Conservation (phyloP, 2,888 invertebrate species). For the Sphaeridia pumilis region DNA sequence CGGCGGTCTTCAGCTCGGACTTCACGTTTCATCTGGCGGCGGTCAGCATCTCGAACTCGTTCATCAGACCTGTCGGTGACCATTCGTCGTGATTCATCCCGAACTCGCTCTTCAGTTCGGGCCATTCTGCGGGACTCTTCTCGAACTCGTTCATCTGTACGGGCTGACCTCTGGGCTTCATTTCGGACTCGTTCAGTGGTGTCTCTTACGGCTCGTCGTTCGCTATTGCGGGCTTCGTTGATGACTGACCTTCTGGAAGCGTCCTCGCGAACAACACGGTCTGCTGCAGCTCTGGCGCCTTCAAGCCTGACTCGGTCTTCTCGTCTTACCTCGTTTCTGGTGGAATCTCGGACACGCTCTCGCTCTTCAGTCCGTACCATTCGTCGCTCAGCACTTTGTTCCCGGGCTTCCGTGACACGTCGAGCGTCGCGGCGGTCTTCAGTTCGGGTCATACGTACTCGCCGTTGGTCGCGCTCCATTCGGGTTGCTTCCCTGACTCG, state of each 20-base stretch:
- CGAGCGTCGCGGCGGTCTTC: slow-evolving; percentile 3
- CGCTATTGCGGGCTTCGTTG: slow-evolving; percentile 1
- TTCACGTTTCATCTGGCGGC: too few species aligned
- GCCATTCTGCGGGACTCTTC: slow-evolving; percentile 7
- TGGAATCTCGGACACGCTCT: neutral
- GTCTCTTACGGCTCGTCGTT: too few species aligned
- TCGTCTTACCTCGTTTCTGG: slow-evolving; percentile 3
- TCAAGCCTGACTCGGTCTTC: slow-evolving; percentile 3
- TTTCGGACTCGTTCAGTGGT: neutral
- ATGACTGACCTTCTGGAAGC: too few species aligned
- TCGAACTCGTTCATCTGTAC: neutral
- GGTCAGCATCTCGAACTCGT: slow-evolving; percentile 1
- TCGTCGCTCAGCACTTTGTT: neutral
- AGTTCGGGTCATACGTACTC: slow-evolving; percentile 9
- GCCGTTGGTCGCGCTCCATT: neutral
- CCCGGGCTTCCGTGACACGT: neutral
- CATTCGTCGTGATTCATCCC: neutral
- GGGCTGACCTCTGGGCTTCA: neutral
- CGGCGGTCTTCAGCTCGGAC: slow-evolving; percentile 5
- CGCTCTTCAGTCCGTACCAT: neutral
- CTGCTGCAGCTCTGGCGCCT: too few species aligned
- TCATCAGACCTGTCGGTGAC: neutral
- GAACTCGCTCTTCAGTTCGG: neutral
- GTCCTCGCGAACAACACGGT: too few species aligned
- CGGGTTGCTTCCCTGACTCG: slow-evolving; percentile 3